Evolutionary conservation across 2,797 vertebrate genomes (phyloP).

Genomic region (Arnoldichthys spilopterus): DNA sequence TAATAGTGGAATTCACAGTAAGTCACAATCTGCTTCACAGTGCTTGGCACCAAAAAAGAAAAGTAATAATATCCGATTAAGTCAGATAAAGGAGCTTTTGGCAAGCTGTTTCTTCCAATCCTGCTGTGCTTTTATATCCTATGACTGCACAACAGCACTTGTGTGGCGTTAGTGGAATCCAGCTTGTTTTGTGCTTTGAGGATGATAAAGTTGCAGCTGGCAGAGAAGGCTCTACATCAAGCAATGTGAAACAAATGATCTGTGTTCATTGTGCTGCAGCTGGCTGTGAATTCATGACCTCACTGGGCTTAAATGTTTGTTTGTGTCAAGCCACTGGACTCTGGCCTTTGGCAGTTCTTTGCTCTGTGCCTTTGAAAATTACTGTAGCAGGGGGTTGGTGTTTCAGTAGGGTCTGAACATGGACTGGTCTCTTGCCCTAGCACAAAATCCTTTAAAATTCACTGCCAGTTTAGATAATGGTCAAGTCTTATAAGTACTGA

Average conservation of each 20-base stretch:
- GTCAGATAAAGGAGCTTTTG: background rate
- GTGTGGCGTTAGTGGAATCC: slow-evolving; percentile 15
- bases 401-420: background rate
- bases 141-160: slow-evolving; percentile 16
- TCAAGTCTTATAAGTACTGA: background rate
- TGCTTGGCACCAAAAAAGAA: slow-evolving; percentile 36
- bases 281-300: slow-evolving; percentile 62
- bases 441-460: background rate
- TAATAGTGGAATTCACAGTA: slow-evolving; percentile 6
- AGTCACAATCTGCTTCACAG: slow-evolving; percentile 28
- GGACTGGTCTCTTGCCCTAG: background rate
- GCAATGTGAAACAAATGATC: slow-evolving; percentile 40
- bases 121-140: slow-evolving; percentile 31
- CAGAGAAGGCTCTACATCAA: slow-evolving; percentile 1
- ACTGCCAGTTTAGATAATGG: background rate
- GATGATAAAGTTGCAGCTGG: background rate
- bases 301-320: slow-evolving; percentile 75
- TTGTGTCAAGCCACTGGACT: slow-evolving; percentile 74
- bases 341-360: slow-evolving; percentile 55
- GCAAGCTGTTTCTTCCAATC: slow-evolving; percentile 22
- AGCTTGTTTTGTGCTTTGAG: slow-evolving; percentile 7
- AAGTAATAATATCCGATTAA: slow-evolving; percentile 36
- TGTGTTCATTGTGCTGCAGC: slow-evolving; percentile 39
- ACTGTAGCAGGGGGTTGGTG: background rate
- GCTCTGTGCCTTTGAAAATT: slow-evolving; percentile 8